Evolutionary conservation across 2,797 vertebrate species (phyloP).

Genomic region (Semotilus atromaculatus): DNA sequence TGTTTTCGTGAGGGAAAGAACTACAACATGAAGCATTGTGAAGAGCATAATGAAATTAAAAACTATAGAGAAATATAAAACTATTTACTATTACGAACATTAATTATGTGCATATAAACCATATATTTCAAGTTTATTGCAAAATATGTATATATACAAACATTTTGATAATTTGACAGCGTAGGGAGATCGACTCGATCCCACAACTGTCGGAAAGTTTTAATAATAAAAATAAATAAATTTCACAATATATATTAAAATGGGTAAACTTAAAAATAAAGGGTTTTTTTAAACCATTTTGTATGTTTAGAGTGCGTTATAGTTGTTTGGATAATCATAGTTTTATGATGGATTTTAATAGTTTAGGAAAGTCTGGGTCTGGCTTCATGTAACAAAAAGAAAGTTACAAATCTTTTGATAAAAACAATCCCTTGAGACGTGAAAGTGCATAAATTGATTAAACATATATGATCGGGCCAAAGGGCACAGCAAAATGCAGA

Average conservation of each 20-base stretch:
- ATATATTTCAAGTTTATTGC: neutral
- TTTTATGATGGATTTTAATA: neutral
- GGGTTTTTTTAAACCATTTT: too few species aligned
- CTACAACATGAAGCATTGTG: neutral
- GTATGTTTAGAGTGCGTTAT: too few species aligned
- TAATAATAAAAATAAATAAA: too few species aligned
- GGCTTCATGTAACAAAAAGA: neutral
- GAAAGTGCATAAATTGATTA: neutral
- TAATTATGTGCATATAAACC: too few species aligned
- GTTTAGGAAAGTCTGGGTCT: neutral
- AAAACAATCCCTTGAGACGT: neutral
- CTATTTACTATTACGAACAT: too few species aligned
- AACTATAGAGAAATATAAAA: neutral
- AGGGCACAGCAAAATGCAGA: neutral
- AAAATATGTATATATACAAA: neutral
- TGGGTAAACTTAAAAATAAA: too few species aligned
- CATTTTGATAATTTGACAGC: neutral
- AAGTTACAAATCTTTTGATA: neutral
- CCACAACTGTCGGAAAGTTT: too few species aligned
- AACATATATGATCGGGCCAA: neutral
- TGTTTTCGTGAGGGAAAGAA: neutral
- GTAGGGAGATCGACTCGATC: neutral
- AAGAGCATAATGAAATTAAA: neutral
- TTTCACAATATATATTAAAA: too few species aligned
- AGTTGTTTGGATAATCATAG: neutral